These are phyloP conservation scores for Alexandromys fortis DNA, from an alignment of 2,113 vertebrate genomes.

Conservation along the genomic window DNA sequence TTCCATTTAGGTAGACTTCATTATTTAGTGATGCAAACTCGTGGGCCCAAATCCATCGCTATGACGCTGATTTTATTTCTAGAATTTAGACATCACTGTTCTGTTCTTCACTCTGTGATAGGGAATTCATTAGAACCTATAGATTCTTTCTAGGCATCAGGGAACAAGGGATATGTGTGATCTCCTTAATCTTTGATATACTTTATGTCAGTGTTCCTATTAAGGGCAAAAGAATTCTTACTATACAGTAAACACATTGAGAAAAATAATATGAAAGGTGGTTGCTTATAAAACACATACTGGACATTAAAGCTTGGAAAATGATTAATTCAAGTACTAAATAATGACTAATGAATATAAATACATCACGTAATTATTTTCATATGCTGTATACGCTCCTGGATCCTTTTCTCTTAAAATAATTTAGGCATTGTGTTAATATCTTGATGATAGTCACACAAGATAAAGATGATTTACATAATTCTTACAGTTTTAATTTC, in stretches of 20 bases:
- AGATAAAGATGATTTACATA: slow-evolving; percentile 42
- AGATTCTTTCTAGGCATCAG: slow-evolving; percentile 30
- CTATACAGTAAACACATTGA: slow-evolving; percentile 49
- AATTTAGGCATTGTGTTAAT: slow-evolving; percentile 43
- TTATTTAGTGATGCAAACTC: slow-evolving; percentile 2
- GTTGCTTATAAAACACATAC: slow-evolving; percentile 39
- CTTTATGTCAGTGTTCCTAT: slow-evolving; percentile 1
- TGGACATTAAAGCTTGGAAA: slow-evolving; percentile 50
- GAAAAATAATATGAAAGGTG: slow-evolving; percentile 32
- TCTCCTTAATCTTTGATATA: slow-evolving; percentile 15
- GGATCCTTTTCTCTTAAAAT: slow-evolving; percentile 57
- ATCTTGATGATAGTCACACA: slow-evolving; percentile 38
- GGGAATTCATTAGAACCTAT: background rate
- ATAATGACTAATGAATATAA: slow-evolving; percentile 58
- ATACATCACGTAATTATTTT: slow-evolving; percentile 59
- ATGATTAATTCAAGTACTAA: slow-evolving; percentile 60
- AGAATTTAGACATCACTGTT: background rate
- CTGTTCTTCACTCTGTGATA: background rate
- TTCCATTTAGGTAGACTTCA: slow-evolving; percentile 29
- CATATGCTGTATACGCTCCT: slow-evolving; percentile 42
- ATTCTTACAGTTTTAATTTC: slow-evolving; percentile 40
- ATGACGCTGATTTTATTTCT: background rate
- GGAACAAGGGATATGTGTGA: background rate
- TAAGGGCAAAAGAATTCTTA: slow-evolving; percentile 40
- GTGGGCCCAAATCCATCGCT: background rate